Evolutionary conservation across 2,888 invertebrate genomes (phyloP).

Genomic region (Antheraea yamamai): DNA sequence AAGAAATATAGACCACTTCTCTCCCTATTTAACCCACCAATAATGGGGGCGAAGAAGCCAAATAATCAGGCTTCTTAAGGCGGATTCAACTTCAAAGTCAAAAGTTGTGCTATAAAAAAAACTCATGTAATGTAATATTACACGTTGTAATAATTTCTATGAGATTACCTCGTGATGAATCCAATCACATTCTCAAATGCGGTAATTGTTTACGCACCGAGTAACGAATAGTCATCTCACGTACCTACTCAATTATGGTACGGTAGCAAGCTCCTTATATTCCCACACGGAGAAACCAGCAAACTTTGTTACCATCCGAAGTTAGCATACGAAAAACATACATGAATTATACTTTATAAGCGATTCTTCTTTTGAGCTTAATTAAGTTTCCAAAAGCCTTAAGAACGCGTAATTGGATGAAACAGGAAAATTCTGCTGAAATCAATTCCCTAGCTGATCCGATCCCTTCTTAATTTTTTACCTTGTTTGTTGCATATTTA

Average conservation of each 20-base stretch:
- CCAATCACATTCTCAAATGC: not conserved
- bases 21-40: too few species aligned
- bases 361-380: not conserved
- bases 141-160: not conserved
- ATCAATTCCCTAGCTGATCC: not conserved
- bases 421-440: not conserved
- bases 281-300: not conserved
- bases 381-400: not conserved
- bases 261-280: not conserved
- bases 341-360: not conserved
- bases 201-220: not conserved
- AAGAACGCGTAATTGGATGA: not conserved
- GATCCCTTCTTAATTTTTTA: not conserved
- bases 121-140: too few species aligned
- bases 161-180: not conserved
- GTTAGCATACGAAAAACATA: not conserved
- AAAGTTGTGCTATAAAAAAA: not conserved
- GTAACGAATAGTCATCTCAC: not conserved
- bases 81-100: not conserved
- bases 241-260: not conserved
- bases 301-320: constrained; percentile 2
- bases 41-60: too few species aligned
- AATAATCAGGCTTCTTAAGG: too few species aligned
- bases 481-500: not conserved
- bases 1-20: too few species aligned